Percentiles rank a stretch among this genome's conserved stretches.
These are phyloP conservation scores for Augochlora pura DNA, from an alignment of 1,140 invertebrate species.

Conservation along the genomic window DNA sequence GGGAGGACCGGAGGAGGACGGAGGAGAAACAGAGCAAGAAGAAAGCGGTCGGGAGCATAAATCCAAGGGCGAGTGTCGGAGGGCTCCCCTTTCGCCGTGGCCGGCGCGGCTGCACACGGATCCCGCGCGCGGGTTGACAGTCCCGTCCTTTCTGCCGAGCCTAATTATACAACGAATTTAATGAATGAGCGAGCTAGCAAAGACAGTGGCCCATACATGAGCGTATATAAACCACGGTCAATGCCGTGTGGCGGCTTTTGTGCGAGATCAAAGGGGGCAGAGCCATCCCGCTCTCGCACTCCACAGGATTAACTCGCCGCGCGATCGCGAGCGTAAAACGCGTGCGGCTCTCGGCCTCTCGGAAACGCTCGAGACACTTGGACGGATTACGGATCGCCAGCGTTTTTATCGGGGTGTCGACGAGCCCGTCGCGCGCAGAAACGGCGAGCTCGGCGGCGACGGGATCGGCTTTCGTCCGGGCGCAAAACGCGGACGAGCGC, in stretches of 20 bases:
- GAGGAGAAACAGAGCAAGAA: constrained; percentile 32
- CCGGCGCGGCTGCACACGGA: constrained; percentile 12
- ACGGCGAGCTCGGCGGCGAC: no score
- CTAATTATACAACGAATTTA: constrained; percentile 81
- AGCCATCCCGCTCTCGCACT: constrained; percentile 63
- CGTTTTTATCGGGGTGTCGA: constrained; percentile 37
- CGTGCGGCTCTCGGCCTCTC: constrained; percentile 29
- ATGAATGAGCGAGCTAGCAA: constrained; percentile 79
- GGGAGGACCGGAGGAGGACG: not conserved
- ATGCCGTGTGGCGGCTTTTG: constrained; percentile 79
- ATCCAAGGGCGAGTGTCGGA: constrained; percentile 6
- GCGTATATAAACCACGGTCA: constrained; percentile 79
- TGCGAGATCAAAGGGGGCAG: constrained; percentile 75
- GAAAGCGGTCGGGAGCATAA: constrained; percentile 10
- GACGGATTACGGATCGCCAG: constrained; percentile 45
- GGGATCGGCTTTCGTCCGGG: no score
- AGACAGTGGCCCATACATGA: constrained; percentile 77
- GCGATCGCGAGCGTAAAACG: constrained; percentile 45
- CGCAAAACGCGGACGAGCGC: no score
- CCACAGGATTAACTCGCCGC: constrained; percentile 54
- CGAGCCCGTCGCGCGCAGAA: constrained; percentile 1
- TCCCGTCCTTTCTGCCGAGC: constrained; percentile 56
- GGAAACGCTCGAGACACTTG: constrained; percentile 42
- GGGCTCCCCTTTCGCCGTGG: not conserved
- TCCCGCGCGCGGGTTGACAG: constrained; percentile 33